Conservation (phyloP, 2,797 vertebrate species). For the Chloroceryle inda region DNA sequence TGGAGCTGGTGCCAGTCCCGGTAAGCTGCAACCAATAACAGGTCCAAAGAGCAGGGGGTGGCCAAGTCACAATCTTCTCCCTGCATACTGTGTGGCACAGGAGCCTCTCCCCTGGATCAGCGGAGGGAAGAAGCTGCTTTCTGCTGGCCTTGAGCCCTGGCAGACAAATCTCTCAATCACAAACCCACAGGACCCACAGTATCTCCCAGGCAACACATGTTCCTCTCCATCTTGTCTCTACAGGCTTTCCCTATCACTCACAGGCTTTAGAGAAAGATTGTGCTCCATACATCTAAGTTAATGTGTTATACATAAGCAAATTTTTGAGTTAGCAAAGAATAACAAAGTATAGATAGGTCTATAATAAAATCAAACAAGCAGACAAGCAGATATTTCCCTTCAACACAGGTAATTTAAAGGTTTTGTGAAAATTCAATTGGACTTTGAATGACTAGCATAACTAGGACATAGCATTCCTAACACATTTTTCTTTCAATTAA, state of each 20-base stretch:
- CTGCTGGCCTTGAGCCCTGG: fast-evolving
- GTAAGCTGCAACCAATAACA: background rate
- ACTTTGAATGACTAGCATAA: background rate
- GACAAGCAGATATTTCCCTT: background rate
- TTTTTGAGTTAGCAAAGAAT: background rate
- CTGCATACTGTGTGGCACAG: background rate
- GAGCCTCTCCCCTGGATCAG: background rate
- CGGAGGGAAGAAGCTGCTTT: background rate
- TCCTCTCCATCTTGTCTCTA: background rate
- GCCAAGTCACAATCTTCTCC: fast-evolving
- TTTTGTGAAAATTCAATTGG: background rate
- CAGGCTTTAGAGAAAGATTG: background rate
- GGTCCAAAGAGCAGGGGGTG: background rate
- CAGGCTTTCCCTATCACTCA: background rate
- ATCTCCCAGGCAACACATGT: fast-evolving
- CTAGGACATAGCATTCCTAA: background rate
- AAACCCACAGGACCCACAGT: fast-evolving
- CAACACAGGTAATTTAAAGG: background rate
- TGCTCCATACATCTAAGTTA: fast-evolving
- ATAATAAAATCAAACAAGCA: slow-evolving; percentile 18
- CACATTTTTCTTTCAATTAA: slow-evolving; percentile 34
- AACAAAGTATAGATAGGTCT: background rate
- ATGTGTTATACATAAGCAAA: background rate
- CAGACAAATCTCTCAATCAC: background rate
- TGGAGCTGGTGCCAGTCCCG: background rate